Evolutionary conservation across 2,113 vertebrate genomes (phyloP), one percentile per base, ranked within the genome.

Genomic region (Ceratotherium simum): DNA sequence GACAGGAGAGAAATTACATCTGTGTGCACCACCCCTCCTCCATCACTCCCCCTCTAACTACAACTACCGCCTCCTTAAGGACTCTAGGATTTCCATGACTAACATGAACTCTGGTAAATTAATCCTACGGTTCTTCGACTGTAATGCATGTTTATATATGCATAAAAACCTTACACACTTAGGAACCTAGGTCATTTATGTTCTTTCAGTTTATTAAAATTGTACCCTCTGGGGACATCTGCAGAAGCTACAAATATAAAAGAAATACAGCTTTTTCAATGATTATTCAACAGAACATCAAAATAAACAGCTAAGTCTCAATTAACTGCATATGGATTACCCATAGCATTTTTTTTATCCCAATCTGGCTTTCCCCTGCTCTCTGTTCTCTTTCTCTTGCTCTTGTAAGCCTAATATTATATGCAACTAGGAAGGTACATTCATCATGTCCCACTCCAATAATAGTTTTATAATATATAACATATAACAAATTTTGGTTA

Each of bases 21-120:
- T 42, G 10, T 85, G 48, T 75, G 33, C 12, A 70, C 25, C 12
- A 42, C 48, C 12, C 6, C 6, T 65, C 13, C 20, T 78, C 23
- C 27, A 36, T 42, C 69, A 64, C 42, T 65, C 3, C 1, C 46
- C 3, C 9, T 20, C 17, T 11, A 79, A 83, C 56, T 56, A 42
- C 17, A 10, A 65, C 3, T 69, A 54, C 20, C 62, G 2, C 21
- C 10, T 80, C 21, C 29, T 84, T 72, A 92, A 89, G 27, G 33
- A 67, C 79, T 94, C 14, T 42, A 79, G 36, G 83, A 94, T 95
- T 97, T 96, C 27, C 58, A 79, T 62, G 12, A 60, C 29, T 84
- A 62, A 72, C 65, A 95, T 80, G 42, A 96, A 60, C 21, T 93
- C 39, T 87, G n/a, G 14, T 23, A 95, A 95, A 96, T 86, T 65